phyloP scores from a whole-genome alignment of 2,888 invertebrate genomes.

The Diaphora mendica region DNA sequence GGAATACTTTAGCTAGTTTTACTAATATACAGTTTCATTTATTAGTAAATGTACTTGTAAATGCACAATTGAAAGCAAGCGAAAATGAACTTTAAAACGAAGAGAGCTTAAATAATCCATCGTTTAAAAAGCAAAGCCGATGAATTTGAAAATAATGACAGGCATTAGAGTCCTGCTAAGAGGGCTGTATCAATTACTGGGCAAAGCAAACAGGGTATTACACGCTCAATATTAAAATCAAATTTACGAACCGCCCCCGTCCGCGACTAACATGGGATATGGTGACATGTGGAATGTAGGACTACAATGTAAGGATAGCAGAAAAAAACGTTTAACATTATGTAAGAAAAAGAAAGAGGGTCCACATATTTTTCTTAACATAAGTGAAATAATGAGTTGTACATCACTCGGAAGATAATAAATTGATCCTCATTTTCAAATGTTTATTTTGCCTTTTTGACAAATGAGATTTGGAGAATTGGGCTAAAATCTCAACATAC shows the following conservation, averaged over 20 bases:
- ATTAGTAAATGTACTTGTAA: neutral
- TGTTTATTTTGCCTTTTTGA: neutral
- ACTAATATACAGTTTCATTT: neutral
- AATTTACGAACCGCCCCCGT: constrained; percentile 77
- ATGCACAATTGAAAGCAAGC: constrained; percentile 46
- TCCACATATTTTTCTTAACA: neutral
- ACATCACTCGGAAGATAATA: neutral
- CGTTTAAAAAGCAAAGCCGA: constrained; percentile 74
- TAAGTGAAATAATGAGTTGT: neutral
- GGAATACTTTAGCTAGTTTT: neutral
- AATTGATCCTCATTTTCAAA: neutral
- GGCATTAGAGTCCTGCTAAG: constrained; percentile 80
- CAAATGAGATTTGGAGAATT: neutral
- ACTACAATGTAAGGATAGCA: constrained; percentile 59
- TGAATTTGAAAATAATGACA: constrained; percentile 85
- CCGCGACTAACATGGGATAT: constrained; percentile 45
- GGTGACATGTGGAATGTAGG: constrained; percentile 57
- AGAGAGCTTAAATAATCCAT: constrained; percentile 73
- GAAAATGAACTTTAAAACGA: constrained; percentile 60
- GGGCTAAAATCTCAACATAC: neutral
- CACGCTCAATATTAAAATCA: constrained; percentile 84
- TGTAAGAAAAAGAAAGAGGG: neutral
- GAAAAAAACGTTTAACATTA: constrained; percentile 11
- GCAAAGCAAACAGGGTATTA: constrained; percentile 80
- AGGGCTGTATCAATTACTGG: constrained; percentile 83